A percentile compares a stretch with the other conserved stretches of the same genome.
Conservation (phyloP, 2,797 vertebrate genomes). For the Acipenser transmontanus region DNA sequence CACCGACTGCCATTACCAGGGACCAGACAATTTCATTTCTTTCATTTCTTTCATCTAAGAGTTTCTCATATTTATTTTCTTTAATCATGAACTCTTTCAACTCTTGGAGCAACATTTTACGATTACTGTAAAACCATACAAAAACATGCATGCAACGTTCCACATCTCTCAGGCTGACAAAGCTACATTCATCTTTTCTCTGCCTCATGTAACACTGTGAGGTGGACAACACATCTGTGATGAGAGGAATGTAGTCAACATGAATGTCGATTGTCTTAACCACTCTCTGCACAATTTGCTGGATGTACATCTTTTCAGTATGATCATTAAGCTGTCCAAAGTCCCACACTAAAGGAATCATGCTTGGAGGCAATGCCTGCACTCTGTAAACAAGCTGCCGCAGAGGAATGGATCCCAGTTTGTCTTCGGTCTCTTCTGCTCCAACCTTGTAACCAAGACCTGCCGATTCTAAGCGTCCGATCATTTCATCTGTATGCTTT, state of each 20-base stretch:
- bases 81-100: slow-evolving; percentile 43
- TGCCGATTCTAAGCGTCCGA: slow-evolving; percentile 78
- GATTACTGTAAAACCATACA: slow-evolving; percentile 73
- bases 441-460: slow-evolving; percentile 85
- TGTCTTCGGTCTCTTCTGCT: slow-evolving; percentile 78
- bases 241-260: not conserved
- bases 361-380: slow-evolving; percentile 87
- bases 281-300: slow-evolving; percentile 83
- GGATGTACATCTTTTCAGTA: slow-evolving; percentile 80
- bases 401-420: slow-evolving; percentile 84
- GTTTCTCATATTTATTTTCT: slow-evolving; percentile 7
- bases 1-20: slow-evolving; percentile 75
- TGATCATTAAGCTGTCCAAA: slow-evolving; percentile 83
- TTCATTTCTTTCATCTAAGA: slow-evolving; percentile 29
- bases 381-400: slow-evolving; percentile 95
- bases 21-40: slow-evolving; percentile 70
- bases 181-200: slow-evolving; percentile 76
- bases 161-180: slow-evolving; percentile 91
- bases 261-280: slow-evolving; percentile 32
- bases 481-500: slow-evolving; percentile 82
- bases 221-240: slow-evolving; percentile 69
- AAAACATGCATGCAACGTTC: slow-evolving; percentile 87
- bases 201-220: slow-evolving; percentile 85
- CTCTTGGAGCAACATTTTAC: slow-evolving; percentile 53
- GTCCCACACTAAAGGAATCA: slow-evolving; percentile 93